Evolutionary conservation across 2,113 vertebrate genomes (phyloP).

Genomic region (Pyrgilauda ruficollis): DNA sequence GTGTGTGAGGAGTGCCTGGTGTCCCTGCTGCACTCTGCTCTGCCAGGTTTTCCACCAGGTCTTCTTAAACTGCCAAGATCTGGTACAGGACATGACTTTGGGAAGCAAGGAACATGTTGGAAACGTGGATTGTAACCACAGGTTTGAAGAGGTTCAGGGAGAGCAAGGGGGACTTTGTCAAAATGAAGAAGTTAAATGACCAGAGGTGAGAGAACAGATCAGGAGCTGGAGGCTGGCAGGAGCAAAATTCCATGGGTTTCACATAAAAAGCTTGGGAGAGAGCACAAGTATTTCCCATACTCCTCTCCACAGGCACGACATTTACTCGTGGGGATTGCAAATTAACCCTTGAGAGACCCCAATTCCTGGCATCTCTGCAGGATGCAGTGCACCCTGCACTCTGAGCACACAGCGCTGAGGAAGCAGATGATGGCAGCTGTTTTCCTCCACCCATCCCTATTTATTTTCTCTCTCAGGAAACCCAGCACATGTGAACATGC

Average conservation of each 20-base stretch:
- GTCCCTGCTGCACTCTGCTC: not conserved
- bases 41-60: not conserved
- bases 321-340: not conserved
- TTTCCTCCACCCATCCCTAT: not conserved
- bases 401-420: not conserved
- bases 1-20: not conserved
- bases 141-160: not conserved
- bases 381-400: not conserved
- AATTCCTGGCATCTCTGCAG: not conserved
- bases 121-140: not conserved
- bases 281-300: not conserved
- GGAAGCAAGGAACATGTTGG: not conserved
- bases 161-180: not conserved
- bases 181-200: not conserved
- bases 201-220: not conserved
- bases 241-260: not conserved
- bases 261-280: not conserved
- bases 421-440: not conserved
- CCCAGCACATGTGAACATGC: not conserved
- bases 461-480: slow-evolving; percentile 42
- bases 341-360: not conserved
- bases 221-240: not conserved
- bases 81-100: not conserved
- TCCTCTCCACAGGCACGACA: not conserved
- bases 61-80: not conserved